A percentile compares a stretch with the other conserved stretches of the same genome.
These are phyloP conservation scores for Leptopilina syphax DNA, from an alignment of 2,888 invertebrate genomes.

Conservation along the genomic window DNA sequence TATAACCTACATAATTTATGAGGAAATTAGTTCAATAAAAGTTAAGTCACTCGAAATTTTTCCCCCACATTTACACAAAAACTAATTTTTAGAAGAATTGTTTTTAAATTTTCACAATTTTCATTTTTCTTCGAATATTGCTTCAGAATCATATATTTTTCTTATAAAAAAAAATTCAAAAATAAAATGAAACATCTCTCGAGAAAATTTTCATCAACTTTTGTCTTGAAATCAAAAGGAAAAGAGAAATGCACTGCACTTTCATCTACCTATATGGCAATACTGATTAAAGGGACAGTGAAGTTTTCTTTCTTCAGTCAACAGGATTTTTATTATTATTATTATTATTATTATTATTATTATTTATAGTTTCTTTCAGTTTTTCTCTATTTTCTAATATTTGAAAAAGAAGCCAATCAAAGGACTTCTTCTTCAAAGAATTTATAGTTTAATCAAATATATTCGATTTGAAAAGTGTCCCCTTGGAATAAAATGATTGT, in stretches of 20 bases:
- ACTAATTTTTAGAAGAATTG: no score
- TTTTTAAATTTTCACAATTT: not conserved
- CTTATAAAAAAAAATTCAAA: not conserved
- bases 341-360: no score
- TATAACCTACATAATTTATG: constrained; percentile 5
- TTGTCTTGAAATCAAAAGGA: not conserved
- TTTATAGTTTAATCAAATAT: not conserved
- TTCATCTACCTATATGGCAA: not conserved
- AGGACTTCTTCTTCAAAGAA: constrained; percentile 5
- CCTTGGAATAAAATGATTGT: no score
- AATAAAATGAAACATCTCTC: not conserved
- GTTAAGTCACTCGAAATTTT: not conserved
- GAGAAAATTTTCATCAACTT: not conserved
- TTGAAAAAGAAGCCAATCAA: not conserved
- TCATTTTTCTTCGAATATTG: not conserved
- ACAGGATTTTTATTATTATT: not conserved
- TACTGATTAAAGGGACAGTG: not conserved
- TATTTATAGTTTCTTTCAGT: not conserved
- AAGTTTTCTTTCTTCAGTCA: not conserved
- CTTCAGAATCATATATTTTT: not conserved
- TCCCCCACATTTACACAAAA: not conserved
- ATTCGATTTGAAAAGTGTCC: not conserved
- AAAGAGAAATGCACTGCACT: not conserved
- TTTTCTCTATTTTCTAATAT: not conserved
- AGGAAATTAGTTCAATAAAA: not conserved